Conservation (phyloP, 2,797 vertebrate genomes). For the Coracias cyanogaster region DNA sequence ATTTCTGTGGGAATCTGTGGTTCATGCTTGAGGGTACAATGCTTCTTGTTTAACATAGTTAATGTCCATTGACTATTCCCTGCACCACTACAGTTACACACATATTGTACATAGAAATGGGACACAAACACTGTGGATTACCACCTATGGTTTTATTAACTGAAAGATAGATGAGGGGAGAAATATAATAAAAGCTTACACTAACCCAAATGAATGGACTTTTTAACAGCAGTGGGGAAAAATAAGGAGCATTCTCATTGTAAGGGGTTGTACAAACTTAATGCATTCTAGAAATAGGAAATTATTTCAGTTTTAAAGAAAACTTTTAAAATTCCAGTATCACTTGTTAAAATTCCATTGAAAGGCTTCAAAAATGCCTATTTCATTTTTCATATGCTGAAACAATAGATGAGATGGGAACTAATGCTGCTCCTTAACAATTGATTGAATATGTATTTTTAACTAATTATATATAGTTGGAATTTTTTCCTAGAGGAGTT, state of each 20-base stretch:
- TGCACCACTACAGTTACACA: slow-evolving; percentile 19
- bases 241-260: background rate
- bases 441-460: background rate
- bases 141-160: slow-evolving; percentile 68
- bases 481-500: background rate
- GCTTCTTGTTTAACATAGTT: slow-evolving; percentile 62
- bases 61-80: slow-evolving; percentile 58
- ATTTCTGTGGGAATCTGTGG: slow-evolving; percentile 76
- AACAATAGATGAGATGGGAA: background rate
- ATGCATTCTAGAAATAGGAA: background rate
- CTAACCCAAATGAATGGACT: slow-evolving; percentile 7
- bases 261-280: background rate
- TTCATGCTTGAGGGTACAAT: slow-evolving; percentile 53
- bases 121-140: slow-evolving; percentile 57
- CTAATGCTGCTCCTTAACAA: background rate
- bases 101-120: slow-evolving; percentile 10
- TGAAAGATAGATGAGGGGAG: slow-evolving; percentile 12
- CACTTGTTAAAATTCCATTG: background rate
- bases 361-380: background rate
- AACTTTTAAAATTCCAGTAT: accelerated
- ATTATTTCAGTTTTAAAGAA: background rate
- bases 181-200: slow-evolving; percentile 35
- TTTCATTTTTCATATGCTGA: background rate
- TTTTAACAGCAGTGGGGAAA: background rate
- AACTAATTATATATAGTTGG: background rate